Conservation (phyloP, 2,113 vertebrate genomes). For the Neolamprologus kungweensis region DNA sequence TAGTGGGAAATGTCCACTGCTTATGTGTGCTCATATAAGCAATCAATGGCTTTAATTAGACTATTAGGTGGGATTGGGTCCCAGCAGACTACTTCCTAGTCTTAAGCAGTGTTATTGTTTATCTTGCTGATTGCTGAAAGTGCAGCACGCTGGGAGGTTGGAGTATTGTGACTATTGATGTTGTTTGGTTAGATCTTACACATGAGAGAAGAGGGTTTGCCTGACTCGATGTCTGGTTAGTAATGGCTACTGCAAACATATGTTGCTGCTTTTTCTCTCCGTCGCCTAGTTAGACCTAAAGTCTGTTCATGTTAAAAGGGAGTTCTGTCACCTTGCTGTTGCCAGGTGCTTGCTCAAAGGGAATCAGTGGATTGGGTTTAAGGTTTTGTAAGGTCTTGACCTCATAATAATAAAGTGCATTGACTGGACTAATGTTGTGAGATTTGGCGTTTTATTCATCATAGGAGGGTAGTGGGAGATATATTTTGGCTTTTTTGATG, state of each 20-base stretch:
- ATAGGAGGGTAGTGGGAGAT: background rate
- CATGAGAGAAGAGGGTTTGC: background rate
- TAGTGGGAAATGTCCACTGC: slow-evolving; percentile 36
- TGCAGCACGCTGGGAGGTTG: background rate
- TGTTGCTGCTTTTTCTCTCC: background rate
- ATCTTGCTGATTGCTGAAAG: slow-evolving; percentile 17
- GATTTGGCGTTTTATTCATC: background rate
- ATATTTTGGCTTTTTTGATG: background rate
- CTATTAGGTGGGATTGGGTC: slow-evolving; percentile 47
- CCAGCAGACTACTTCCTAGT: slow-evolving; percentile 19
- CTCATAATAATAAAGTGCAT: background rate
- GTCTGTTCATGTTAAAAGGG: background rate
- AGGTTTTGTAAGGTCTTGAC: background rate
- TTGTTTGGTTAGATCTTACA: background rate
- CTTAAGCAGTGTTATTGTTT: slow-evolving; percentile 32
- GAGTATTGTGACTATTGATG: background rate
- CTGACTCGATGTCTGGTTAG: background rate
- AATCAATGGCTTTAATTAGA: slow-evolving; percentile 67
- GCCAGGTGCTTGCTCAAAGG: background rate
- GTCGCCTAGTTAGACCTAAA: background rate
- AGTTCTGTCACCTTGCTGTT: background rate
- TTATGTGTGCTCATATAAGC: slow-evolving; percentile 51
- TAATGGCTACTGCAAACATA: background rate
- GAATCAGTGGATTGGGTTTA: background rate
- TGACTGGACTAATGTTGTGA: background rate